Conservation (phyloP, 2,797 vertebrate species). For the Halcyon smyrnensis region DNA sequence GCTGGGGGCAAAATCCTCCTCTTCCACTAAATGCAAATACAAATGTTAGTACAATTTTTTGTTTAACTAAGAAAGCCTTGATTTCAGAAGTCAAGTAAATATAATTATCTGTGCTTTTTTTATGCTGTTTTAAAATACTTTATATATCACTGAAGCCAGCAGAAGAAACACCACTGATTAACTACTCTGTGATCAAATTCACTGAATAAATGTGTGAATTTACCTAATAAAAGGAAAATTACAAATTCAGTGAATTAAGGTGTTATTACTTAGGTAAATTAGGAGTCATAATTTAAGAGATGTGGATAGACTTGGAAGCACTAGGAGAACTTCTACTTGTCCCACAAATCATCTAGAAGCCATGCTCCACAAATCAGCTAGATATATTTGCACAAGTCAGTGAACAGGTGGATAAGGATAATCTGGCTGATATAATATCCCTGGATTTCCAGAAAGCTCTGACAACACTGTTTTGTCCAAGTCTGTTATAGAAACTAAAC, state of each 20-base stretch:
- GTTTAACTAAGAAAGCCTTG: not conserved
- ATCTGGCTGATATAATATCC: not conserved
- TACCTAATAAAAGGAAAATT: not conserved
- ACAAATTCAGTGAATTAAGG: not conserved
- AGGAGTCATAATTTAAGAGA: not conserved
- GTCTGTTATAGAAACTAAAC: not conserved
- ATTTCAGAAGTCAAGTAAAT: not conserved
- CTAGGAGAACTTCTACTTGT: not conserved
- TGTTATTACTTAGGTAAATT: not conserved
- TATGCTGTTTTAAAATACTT: not conserved
- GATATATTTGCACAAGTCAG: not conserved
- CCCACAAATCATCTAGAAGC: not conserved
- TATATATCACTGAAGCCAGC: not conserved
- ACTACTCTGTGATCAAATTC: not conserved
- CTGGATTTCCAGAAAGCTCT: not conserved
- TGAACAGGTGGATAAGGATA: not conserved
- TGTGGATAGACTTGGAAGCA: not conserved
- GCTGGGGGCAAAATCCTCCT: slow-evolving; percentile 9
- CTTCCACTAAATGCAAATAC: not conserved
- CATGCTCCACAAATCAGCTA: not conserved
- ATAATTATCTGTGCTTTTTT: not conserved
- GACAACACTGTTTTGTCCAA: not conserved
- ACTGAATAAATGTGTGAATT: not conserved
- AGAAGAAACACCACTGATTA: not conserved
- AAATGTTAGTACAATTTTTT: not conserved